Percentiles rank a stretch among this genome's conserved stretches.
Conservation (phyloP, 2,888 invertebrate genomes). For the Macrophya annulata region DNA sequence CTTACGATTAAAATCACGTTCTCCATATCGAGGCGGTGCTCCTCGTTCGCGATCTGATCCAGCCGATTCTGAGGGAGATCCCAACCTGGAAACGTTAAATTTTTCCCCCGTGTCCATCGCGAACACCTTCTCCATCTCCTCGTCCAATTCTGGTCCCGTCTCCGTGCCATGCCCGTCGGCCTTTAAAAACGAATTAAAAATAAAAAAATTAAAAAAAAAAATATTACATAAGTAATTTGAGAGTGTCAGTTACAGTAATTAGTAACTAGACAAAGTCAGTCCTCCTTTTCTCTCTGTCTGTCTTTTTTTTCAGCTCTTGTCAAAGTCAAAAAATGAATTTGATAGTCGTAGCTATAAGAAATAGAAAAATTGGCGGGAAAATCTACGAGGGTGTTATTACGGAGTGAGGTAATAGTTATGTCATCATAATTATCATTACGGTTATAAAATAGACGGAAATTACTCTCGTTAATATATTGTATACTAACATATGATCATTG, state of each 20-base stretch:
- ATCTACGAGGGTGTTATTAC: neutral
- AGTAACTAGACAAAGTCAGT: neutral
- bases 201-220: neutral
- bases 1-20: constrained; percentile 77
- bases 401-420: neutral
- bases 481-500: neutral
- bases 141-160: constrained; percentile 88
- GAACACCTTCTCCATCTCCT: constrained; percentile 94
- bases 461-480: neutral
- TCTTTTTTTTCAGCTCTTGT: neutral
- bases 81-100: constrained; percentile 83
- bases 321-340: neutral
- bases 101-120: constrained; percentile 84
- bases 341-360: neutral
- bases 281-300: neutral
- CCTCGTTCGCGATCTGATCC: constrained; percentile 76
- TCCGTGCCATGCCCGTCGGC: constrained; percentile 83
- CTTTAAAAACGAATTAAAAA: constrained; percentile 66
- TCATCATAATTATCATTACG: constrained; percentile 5
- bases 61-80: constrained; percentile 76
- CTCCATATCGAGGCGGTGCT: constrained; percentile 76
- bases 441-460: neutral
- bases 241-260: neutral
- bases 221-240: neutral
- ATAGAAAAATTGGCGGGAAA: constrained; percentile 35